A percentile compares a stretch with the other conserved stretches of the same genome.
Evolutionary conservation across 2,797 vertebrate genomes (phyloP).

Genomic region (Syncerus caffer): DNA sequence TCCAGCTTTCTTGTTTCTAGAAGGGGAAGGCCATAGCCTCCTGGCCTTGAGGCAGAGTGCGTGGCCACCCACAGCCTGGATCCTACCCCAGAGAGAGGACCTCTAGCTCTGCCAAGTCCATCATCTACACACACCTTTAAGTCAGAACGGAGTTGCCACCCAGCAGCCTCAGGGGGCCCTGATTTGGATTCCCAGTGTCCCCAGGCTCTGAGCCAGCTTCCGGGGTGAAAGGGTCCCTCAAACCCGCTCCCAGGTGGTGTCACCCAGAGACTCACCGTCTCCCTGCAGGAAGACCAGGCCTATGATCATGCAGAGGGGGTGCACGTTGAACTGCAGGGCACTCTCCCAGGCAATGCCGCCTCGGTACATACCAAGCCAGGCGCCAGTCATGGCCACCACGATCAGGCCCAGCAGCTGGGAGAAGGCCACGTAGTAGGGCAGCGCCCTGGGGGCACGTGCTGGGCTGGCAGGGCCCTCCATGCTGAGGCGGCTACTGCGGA

Average conservation of each 20-base stretch:
- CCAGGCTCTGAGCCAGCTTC: background rate
- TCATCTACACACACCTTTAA: background rate
- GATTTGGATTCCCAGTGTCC: background rate
- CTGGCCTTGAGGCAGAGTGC: background rate
- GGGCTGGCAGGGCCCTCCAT: constrained; percentile 77
- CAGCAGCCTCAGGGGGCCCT: background rate
- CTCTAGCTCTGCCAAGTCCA: background rate
- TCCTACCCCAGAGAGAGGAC: background rate
- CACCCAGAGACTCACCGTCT: constrained; percentile 82
- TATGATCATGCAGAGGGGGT: constrained; percentile 93
- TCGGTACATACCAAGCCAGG: constrained; percentile 90
- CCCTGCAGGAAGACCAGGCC: constrained; percentile 92
- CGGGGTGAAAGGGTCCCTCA: background rate
- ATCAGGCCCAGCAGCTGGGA: constrained; percentile 89
- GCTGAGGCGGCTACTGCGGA: background rate
- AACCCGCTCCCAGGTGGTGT: background rate
- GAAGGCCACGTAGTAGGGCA: constrained; percentile 83
- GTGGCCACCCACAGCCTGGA: background rate
- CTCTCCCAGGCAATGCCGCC: constrained; percentile 91
- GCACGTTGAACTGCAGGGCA: constrained; percentile 87
- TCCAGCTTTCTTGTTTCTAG: background rate
- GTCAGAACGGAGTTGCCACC: background rate
- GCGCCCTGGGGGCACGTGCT: background rate
- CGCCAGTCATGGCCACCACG: constrained; percentile 83
- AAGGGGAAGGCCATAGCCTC: background rate